Base-by-base conservation (phyloP, 1,140 invertebrate genomes). In the Drosophila aff. region DNA sequence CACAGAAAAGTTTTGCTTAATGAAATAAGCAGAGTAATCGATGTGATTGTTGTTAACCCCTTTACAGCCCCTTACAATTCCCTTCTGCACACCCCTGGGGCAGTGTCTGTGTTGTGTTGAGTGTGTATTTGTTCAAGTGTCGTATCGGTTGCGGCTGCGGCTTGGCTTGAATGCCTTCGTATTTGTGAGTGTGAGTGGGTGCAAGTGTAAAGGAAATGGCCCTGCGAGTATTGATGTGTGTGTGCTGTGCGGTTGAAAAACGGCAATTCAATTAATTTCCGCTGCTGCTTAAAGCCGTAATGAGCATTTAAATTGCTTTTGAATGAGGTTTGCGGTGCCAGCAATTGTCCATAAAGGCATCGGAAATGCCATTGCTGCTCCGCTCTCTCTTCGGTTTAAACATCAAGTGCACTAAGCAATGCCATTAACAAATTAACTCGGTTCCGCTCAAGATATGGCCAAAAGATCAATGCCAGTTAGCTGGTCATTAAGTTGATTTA, bases 301-400 rank as follows among this genome's bases (percentile, higher is more conserved):
- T 84, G 81, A 89, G 85, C 84, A 89, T 90, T 89, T 89, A 90
- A 89, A 89, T 89, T 89, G 84, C 81, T 89, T 90, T 68, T 84
- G 85, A 89, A 81, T 90, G 85, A 49, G 74, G 73, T 89, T 75
- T 90, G 84, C 81, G 85, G 81, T 84, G 67, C 52, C 71, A 47
- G 68, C 75, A 71, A 89, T 78, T 78, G 81, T 83, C 82, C 83
- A 87, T 73, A 89, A 86, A 84, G 84, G 76, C 67, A 75, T 79
- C 55, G 74, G 62, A 62, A 75, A 81, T 81, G 33, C 50, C 21
- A 38, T 44, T 23, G 44, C 41, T 41, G n/a, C 36, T 44, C n/a
- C 11, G 28, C n/a, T 38, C 59, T 59, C 63, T 53, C 63, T 50
- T 28, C 47, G 57, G 44, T 61, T 81, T 40, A 59, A 85, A 50